Evolutionary conservation across 2,113 vertebrate genomes (phyloP).

Genomic region (Gavia stellata): DNA sequence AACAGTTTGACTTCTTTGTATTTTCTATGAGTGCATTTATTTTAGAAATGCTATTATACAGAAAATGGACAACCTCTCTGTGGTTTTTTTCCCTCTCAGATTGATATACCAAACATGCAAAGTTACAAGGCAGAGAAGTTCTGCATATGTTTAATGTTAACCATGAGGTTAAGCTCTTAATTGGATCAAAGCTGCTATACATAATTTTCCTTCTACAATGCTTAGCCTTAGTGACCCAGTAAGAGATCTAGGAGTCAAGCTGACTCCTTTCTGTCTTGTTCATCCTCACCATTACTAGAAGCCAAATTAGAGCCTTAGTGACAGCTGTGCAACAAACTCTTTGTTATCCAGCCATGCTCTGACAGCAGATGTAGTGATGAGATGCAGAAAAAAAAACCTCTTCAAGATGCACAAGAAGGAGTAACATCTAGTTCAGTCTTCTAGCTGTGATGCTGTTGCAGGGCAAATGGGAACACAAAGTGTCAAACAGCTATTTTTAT

Average conservation of each 20-base stretch:
- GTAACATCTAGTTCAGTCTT: not conserved
- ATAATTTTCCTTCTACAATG: not conserved
- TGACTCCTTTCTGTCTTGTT: not conserved
- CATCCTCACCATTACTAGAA: not conserved
- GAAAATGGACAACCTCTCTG: not conserved
- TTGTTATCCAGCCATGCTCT: not conserved
- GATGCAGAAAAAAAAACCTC: not conserved
- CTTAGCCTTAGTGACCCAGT: not conserved
- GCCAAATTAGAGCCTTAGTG: not conserved
- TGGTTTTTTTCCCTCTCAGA: not conserved
- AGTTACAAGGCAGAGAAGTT: not conserved
- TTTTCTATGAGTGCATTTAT: not conserved
- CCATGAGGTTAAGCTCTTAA: not conserved
- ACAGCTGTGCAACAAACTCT: not conserved
- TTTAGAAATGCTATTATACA: not conserved
- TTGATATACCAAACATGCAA: not conserved
- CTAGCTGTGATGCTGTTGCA: not conserved
- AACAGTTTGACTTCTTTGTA: not conserved
- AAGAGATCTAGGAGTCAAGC: not conserved
- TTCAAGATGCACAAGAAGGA: not conserved
- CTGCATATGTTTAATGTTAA: not conserved
- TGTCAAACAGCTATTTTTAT: conserved; percentile 41
- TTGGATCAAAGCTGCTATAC: not conserved
- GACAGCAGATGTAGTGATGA: not conserved
- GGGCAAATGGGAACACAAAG: conserved; percentile 6